These are phyloP conservation scores for Hippocampus zosterae DNA, from an alignment of 2,113 vertebrate species.

Conservation along the genomic window DNA sequence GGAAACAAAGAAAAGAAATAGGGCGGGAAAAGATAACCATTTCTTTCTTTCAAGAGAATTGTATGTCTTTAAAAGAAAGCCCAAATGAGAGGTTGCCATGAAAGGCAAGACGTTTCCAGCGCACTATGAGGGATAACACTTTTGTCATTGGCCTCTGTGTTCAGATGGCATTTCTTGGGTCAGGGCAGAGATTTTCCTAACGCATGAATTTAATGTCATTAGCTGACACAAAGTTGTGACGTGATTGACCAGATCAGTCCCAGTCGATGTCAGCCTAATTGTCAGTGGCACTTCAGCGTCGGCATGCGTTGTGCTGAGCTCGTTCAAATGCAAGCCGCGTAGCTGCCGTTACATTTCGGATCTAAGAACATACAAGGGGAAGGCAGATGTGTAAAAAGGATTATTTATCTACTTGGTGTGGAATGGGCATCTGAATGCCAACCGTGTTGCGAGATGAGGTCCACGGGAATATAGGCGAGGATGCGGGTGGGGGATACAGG, in stretches of 20 bases:
- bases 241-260: slow-evolving; percentile 33
- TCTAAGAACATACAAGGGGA: too few species aligned
- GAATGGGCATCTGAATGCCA: not conserved
- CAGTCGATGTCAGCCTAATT: slow-evolving; percentile 34
- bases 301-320: slow-evolving; percentile 19
- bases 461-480: too few species aligned
- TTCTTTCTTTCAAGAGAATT: slow-evolving; percentile 13
- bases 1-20: slow-evolving; percentile 39
- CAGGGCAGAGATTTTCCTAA: slow-evolving; percentile 31
- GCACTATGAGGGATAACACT: slow-evolving; percentile 1
- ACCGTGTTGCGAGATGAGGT: too few species aligned
- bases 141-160: slow-evolving; percentile 14
- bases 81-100: not conserved
- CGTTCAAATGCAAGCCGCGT: slow-evolving; percentile 25
- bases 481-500: too few species aligned
- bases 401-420: not conserved
- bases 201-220: slow-evolving; percentile 42
- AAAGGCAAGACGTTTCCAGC: not conserved
- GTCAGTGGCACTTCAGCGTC: slow-evolving; percentile 36
- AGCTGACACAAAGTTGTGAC: slow-evolving; percentile 26
- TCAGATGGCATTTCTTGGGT: slow-evolving; percentile 29
- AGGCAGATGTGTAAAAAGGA: not conserved
- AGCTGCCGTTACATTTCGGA: not conserved
- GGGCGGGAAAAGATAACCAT: slow-evolving; percentile 26
- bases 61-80: too few species aligned